These are phyloP conservation scores for Adelognathus sp. DNA, from an alignment of 2,888 invertebrate species.

Conservation along the genomic window DNA sequence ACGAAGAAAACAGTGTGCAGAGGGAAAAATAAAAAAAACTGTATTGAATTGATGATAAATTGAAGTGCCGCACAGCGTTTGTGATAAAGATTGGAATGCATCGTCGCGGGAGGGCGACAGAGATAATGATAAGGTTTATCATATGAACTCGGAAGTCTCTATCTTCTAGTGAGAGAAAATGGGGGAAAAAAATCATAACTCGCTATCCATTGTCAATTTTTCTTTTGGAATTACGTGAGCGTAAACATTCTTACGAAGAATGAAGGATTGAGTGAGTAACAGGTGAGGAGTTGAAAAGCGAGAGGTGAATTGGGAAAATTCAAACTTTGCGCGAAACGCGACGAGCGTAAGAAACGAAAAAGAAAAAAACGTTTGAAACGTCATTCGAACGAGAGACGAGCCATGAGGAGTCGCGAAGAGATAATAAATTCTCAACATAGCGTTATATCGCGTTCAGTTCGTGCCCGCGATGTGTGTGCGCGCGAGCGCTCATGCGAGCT, in stretches of 20 bases:
- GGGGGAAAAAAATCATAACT: neutral
- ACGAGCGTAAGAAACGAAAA: slow-evolving; percentile 15
- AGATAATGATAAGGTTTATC: slow-evolving; percentile 39
- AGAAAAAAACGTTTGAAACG: too few relatives aligned
- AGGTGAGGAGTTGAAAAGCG: slow-evolving; percentile 2
- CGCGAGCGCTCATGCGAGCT: too few relatives aligned
- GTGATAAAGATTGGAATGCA: slow-evolving; percentile 2
- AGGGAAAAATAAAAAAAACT: neutral
- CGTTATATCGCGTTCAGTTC: slow-evolving; percentile 65
- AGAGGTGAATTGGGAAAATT: neutral
- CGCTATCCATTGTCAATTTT: neutral
- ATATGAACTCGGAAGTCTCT: neutral
- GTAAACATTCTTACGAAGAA: neutral
- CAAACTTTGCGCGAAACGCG: neutral
- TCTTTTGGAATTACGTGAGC: neutral
- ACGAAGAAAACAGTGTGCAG: too few relatives aligned
- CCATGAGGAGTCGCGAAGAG: slow-evolving; percentile 69
- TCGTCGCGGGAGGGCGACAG: neutral
- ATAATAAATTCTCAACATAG: slow-evolving; percentile 77
- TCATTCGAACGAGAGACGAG: slow-evolving; percentile 50
- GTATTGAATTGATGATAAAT: slow-evolving; percentile 4
- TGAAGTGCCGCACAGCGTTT: neutral
- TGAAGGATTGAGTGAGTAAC: slow-evolving; percentile 2
- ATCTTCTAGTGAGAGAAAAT: neutral
- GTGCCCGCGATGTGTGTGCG: slow-evolving; percentile 26